These are phyloP conservation scores for Plebejus anna DNA, from an alignment of 2,888 invertebrate genomes.

Conservation along the genomic window DNA sequence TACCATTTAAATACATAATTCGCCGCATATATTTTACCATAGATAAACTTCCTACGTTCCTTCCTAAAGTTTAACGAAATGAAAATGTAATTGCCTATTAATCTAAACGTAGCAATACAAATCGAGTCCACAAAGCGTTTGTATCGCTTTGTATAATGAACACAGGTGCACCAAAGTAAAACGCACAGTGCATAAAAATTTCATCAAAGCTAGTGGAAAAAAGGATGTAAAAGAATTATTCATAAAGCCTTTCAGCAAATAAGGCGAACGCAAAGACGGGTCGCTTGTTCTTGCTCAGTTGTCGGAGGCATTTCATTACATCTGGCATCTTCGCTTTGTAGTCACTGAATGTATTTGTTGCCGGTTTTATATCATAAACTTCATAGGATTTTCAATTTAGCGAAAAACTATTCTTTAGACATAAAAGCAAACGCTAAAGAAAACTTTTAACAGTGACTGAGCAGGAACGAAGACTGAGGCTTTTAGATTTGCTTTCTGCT, in stretches of 20 bases:
- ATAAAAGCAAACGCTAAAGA: not conserved
- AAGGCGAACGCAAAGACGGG: constrained; percentile 40
- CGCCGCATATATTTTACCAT: too few relatives aligned
- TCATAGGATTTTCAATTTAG: not conserved
- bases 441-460: not conserved
- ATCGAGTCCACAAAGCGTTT: not conserved
- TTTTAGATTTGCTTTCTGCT: not conserved
- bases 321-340: constrained; percentile 19
- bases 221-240: constrained; percentile 55
- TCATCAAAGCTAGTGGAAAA: constrained; percentile 47
- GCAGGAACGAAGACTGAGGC: not conserved
- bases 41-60: not conserved
- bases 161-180: constrained; percentile 27
- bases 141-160: constrained; percentile 7
- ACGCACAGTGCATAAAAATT: constrained; percentile 44
- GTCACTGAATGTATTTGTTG: constrained; percentile 11
- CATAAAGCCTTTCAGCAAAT: constrained; percentile 52
- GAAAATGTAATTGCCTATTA: not conserved
- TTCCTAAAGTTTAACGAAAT: not conserved
- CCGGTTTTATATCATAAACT: constrained; percentile 6
- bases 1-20: too few relatives aligned
- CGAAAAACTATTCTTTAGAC: not conserved
- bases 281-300: constrained; percentile 29
- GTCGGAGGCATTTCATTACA: constrained; percentile 24
- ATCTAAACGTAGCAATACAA: not conserved